Percentiles rank a stretch among this genome's conserved stretches.
phyloP scores from a whole-genome alignment of 2,888 invertebrate species.

The Crocallis elinguaria region DNA sequence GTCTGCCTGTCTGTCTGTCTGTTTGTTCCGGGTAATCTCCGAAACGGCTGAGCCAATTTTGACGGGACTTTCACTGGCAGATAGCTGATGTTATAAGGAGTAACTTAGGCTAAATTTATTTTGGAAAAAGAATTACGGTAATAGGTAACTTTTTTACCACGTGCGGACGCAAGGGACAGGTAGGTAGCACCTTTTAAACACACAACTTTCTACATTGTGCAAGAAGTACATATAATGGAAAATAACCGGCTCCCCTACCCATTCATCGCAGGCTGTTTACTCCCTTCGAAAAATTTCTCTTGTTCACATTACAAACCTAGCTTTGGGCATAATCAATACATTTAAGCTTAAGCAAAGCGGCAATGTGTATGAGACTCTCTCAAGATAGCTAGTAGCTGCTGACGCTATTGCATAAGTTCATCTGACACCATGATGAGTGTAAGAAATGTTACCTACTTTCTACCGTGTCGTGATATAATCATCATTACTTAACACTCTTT shows the following conservation, averaged over 20 bases:
- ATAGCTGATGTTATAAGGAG: too few species aligned
- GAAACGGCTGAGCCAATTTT: too few species aligned
- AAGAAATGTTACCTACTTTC: constrained; percentile 33
- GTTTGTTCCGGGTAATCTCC: too few species aligned
- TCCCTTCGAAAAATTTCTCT: neutral
- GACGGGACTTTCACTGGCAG: too few species aligned
- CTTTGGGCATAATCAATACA: neutral
- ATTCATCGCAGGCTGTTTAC: neutral
- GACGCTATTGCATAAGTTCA: constrained; percentile 23
- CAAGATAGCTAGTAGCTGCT: neutral
- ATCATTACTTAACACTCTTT: constrained; percentile 14
- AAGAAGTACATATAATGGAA: neutral
- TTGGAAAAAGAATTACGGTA: too few species aligned
- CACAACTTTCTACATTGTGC: constrained; percentile 3
- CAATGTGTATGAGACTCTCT: constrained; percentile 10
- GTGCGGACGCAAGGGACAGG: too few species aligned
- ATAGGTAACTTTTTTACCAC: too few species aligned
- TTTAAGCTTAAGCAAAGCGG: constrained; percentile 1
- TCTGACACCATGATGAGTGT: constrained; percentile 23
- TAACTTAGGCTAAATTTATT: too few species aligned
- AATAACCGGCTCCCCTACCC: neutral
- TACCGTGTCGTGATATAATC: constrained; percentile 17
- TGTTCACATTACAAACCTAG: constrained; percentile 5
- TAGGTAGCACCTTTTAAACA: too few species aligned
- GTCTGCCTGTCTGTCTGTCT: too few species aligned